Base-by-base conservation (phyloP, 1,140 invertebrate genomes). In the Monochamus saltuarius region DNA sequence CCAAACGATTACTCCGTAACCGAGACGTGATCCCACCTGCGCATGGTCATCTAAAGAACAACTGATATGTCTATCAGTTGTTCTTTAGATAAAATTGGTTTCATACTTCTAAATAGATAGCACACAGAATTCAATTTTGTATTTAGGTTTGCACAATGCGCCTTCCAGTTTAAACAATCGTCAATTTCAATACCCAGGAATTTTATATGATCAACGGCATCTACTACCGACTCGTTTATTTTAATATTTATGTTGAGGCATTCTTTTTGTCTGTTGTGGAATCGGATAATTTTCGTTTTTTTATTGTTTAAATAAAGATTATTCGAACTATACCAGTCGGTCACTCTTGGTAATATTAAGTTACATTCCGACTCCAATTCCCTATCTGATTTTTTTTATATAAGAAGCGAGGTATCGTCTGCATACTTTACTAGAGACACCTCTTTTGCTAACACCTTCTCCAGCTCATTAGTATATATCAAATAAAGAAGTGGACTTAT, bases 381-480 rank as follows among this genome's bases (percentile, higher is more conserved):
- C 8, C 0, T 35, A 35, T 51, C 36, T 6, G 9, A 35, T 36
- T 51, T 29, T 36, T 51, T 16, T 35, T 17, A 51, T 17, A 50
- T 50, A 29, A 50, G 19, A 19, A 50, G 34, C 29, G 47, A 50
- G 17, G 47, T 50, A 19, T 50, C 47, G 47, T 50, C 47, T 34
- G 47, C 47, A 50, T 50, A 50, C 16, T 22, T 50, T 50, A 29
- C 29, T 50, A 50, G 17, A 50, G 19, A 29, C 19, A 29, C n/a
- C 4, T 29, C 47, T 29, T 10, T 50, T 19, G 34, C 3, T 40
- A n/a, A 4, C 3, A 56, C n/a, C 16, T 56, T 37, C 7, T 56
- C 42, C 13, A 56, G 42, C 35, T 56, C 55, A 37, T 56, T 56
- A 14, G 11, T 16, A 13, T 56, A 56, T 11, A 56, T 13, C 14